phyloP scores from a whole-genome alignment of 2,888 invertebrate species.

The Apamea sordens region DNA sequence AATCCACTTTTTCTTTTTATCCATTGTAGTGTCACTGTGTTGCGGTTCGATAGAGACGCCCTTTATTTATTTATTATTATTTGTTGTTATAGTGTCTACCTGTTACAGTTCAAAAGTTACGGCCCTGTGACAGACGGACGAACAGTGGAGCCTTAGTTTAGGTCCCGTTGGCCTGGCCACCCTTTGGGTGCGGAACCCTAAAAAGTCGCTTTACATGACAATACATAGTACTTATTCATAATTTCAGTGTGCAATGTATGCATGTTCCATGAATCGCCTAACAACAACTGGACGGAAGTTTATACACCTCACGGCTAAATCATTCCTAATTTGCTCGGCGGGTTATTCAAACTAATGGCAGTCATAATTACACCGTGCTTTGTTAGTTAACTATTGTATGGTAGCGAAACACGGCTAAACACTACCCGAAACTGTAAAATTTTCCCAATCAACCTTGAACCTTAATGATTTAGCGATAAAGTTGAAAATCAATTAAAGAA shows the following conservation, averaged over 20 bases:
- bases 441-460: too few species aligned
- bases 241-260: constrained; percentile 15
- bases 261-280: constrained; percentile 4
- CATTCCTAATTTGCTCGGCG: constrained; percentile 28
- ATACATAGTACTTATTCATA: neutral
- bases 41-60: too few species aligned
- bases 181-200: neutral
- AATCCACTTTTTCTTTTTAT: too few species aligned
- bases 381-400: constrained; percentile 24
- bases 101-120: neutral
- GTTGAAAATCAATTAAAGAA: too few species aligned
- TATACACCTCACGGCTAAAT: constrained; percentile 28
- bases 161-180: too few species aligned
- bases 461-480: too few species aligned
- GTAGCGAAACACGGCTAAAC: neutral
- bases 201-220: neutral
- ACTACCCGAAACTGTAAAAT: too few species aligned
- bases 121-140: too few species aligned
- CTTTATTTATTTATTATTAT: too few species aligned
- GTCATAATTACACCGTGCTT: constrained; percentile 12
- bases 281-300: constrained; percentile 36
- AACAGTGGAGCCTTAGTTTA: neutral
- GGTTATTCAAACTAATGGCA: constrained; percentile 22
- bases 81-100: too few species aligned
- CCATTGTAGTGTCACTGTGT: too few species aligned